These are phyloP conservation scores for Pomacea canaliculata DNA, from an alignment of 2,888 invertebrate species.

Conservation along the genomic window DNA sequence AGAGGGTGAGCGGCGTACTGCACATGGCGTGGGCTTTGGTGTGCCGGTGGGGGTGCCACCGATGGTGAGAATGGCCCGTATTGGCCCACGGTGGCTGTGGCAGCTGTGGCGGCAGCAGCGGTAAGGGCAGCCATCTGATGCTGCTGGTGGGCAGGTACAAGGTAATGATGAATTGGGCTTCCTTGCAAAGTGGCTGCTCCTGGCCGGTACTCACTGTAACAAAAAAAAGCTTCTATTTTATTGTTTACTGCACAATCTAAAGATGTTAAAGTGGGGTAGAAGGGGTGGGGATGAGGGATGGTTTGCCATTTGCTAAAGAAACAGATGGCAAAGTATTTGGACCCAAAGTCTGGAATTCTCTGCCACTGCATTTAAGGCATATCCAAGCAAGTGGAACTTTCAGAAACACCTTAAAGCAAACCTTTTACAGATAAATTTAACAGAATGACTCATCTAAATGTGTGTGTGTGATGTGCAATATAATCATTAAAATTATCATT, in stretches of 20 bases:
- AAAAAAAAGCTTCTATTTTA: neutral
- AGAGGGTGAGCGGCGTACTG: conserved; percentile 80
- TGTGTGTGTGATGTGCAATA: too few species aligned
- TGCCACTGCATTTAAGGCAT: too few species aligned
- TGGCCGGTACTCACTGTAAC: conserved; percentile 74
- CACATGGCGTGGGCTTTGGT: conserved; percentile 76
- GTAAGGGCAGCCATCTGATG: conserved; percentile 56
- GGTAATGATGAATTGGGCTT: conserved; percentile 65
- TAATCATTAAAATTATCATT: too few species aligned
- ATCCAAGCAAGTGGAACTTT: too few species aligned
- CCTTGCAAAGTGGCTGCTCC: conserved; percentile 71
- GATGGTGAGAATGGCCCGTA: conserved; percentile 63
- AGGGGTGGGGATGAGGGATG: too few species aligned
- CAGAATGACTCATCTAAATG: too few species aligned
- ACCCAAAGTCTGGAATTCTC: too few species aligned
- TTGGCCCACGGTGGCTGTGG: conserved; percentile 55
- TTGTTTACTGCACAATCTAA: neutral
- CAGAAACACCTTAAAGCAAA: too few species aligned
- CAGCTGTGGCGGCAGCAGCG: conserved; percentile 46
- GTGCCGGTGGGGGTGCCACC: conserved; percentile 85
- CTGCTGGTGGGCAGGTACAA: conserved; percentile 67
- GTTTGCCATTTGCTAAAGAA: too few species aligned
- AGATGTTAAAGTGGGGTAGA: too few species aligned
- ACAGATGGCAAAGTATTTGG: too few species aligned
- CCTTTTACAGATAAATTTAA: too few species aligned